Conservation (phyloP, 2,888 invertebrate species). For the Ennomos quercinarius region DNA sequence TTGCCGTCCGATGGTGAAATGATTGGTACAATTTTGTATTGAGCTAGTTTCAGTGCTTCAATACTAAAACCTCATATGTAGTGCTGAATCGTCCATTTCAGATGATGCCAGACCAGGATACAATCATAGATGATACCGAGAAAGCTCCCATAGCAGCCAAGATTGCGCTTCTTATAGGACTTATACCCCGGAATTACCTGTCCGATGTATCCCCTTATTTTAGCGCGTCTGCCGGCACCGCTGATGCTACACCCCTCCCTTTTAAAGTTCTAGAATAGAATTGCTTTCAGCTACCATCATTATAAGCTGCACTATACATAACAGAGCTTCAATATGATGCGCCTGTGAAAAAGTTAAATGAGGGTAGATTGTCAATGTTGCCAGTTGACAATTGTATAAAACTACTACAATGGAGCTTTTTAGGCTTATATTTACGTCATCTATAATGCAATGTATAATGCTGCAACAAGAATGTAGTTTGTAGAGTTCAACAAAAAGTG, state of each 20-base stretch:
- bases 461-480: constrained; percentile 7
- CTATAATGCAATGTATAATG: not conserved
- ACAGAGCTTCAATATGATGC: constrained; percentile 2
- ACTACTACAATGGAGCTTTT: constrained; percentile 9
- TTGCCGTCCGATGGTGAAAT: too few species aligned
- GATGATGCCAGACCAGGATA: constrained; percentile 93
- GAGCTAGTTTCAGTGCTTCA: too few species aligned
- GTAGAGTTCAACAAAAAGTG: constrained; percentile 28
- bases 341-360: constrained; percentile 1
- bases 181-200: constrained; percentile 77
- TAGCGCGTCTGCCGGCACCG: constrained; percentile 60
- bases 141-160: constrained; percentile 86
- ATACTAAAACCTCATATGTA: too few species aligned
- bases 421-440: constrained; percentile 1
- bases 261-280: constrained; percentile 75
- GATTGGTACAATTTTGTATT: too few species aligned
- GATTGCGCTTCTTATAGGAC: constrained; percentile 81
- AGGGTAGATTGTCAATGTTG: constrained; percentile 22
- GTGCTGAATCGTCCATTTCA: constrained; percentile 47
- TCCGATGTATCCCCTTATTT: constrained; percentile 74
- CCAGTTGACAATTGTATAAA: constrained; percentile 10
- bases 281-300: not conserved
- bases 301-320: constrained; percentile 3
- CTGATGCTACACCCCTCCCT: constrained; percentile 65
- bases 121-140: constrained; percentile 75